These are phyloP conservation scores for Acipenser oxyrinchus DNA, from an alignment of 2,797 vertebrate species.

Conservation along the genomic window DNA sequence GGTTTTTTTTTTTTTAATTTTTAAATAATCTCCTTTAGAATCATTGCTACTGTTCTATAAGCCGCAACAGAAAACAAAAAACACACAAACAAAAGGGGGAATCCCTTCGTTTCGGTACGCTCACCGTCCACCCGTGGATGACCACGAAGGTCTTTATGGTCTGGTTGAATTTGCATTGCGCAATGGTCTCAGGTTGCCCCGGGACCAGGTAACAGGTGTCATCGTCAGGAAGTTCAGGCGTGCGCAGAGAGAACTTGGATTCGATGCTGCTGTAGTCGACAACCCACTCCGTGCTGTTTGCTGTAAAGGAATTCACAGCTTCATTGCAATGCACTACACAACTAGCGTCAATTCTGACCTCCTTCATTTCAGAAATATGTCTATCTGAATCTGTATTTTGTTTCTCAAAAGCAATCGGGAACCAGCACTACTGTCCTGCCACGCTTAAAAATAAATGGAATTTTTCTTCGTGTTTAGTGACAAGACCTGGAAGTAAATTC, in stretches of 20 bases:
- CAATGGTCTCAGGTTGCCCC: constrained; percentile 66
- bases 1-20: too few species aligned
- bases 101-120: constrained; percentile 13
- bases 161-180: constrained; percentile 74
- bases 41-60: too few species aligned
- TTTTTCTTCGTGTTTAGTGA: too few species aligned
- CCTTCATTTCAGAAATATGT: neutral
- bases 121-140: constrained; percentile 96
- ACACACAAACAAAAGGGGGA: too few species aligned
- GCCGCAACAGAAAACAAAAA: too few species aligned
- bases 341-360: constrained; percentile 2
- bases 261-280: constrained; percentile 66
- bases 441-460: too few species aligned
- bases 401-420: neutral
- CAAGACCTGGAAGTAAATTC: too few species aligned
- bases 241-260: constrained; percentile 86
- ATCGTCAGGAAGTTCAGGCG: constrained; percentile 65
- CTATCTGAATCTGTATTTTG: neutral
- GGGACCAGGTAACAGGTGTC: constrained; percentile 82
- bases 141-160: constrained; percentile 80
- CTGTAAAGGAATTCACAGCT: constrained; percentile 35
- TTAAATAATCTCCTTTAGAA: too few species aligned
- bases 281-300: constrained; percentile 49
- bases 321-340: neutral
- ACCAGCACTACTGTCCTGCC: neutral